Percentiles rank a stretch among this genome's conserved stretches.
Conservation (phyloP, 1,140 invertebrate genomes). For the Drosophila obscura region DNA sequence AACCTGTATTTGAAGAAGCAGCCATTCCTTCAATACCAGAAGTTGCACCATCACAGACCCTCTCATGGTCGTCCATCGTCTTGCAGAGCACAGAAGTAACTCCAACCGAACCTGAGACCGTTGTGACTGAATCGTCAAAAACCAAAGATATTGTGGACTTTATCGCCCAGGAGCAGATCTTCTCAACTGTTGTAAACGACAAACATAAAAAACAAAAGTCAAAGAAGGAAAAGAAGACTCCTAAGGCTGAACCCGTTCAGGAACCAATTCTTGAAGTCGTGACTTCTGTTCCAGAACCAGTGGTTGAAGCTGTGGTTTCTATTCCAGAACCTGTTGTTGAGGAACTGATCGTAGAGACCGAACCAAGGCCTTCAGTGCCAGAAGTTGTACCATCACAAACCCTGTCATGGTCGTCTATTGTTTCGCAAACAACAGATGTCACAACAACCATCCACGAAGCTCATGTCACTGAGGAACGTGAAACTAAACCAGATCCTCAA, state of each 20-base stretch:
- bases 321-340: too few species aligned
- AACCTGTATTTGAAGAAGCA: not conserved
- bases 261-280: not conserved
- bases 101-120: too few species aligned
- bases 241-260: not conserved
- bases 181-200: constrained; percentile 25
- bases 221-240: constrained; percentile 3
- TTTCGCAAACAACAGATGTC: constrained; percentile 16
- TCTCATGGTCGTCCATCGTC: constrained; percentile 53
- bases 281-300: not conserved
- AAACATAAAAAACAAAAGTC: constrained; percentile 24
- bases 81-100: constrained; percentile 18
- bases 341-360: not conserved
- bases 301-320: not conserved
- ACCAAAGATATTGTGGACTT: constrained; percentile 16
- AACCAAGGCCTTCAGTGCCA: not conserved
- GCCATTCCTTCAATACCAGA: not conserved
- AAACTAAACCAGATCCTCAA: not conserved
- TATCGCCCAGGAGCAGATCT: constrained; percentile 24
- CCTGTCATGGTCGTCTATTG: constrained; percentile 17
- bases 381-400: not conserved
- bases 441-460: not conserved
- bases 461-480: not conserved
- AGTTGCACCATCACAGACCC: not conserved
- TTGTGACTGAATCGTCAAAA: too few species aligned